Conservation (phyloP, 2,113 vertebrate species). For the Leucoraja erinaceus region DNA sequence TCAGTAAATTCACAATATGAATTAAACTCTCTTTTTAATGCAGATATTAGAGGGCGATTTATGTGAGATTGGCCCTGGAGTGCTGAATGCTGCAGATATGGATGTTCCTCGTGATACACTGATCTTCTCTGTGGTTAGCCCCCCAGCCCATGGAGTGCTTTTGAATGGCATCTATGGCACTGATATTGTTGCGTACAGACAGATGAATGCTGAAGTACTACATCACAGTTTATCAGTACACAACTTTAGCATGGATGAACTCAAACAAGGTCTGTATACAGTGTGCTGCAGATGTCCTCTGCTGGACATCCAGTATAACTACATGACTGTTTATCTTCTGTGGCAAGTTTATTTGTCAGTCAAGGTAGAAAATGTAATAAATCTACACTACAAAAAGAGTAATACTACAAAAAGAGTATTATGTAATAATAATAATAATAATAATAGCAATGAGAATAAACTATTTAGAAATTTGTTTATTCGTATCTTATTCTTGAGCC, state of each 20-base stretch:
- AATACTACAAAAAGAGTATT: background rate
- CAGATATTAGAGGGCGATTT: constrained; percentile 54
- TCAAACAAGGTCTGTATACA: constrained; percentile 48
- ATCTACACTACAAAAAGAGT: no score
- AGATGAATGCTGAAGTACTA: constrained; percentile 46
- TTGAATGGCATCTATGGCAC: constrained; percentile 48
- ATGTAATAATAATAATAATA: no score
- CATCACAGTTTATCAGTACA: constrained; percentile 41
- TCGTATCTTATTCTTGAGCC: background rate
- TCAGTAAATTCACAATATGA: background rate
- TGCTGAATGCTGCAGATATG: constrained; percentile 50
- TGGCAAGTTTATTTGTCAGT: background rate
- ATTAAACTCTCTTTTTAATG: background rate
- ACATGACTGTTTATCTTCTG: constrained; percentile 42
- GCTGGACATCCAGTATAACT: constrained; percentile 54
- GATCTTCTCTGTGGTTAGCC: constrained; percentile 48
- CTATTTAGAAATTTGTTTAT: background rate
- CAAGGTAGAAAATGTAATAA: background rate
- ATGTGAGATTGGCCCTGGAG: constrained; percentile 45
- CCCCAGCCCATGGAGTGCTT: constrained; percentile 49
- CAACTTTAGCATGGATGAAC: constrained; percentile 55
- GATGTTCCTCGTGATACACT: constrained; percentile 45
- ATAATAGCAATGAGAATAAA: background rate
- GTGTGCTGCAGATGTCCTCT: constrained; percentile 57
- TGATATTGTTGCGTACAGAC: constrained; percentile 41